Percentiles rank a stretch among this genome's conserved stretches.
Conservation (phyloP, 2,113 vertebrate species). For the Paradoxurus hermaphroditus region DNA sequence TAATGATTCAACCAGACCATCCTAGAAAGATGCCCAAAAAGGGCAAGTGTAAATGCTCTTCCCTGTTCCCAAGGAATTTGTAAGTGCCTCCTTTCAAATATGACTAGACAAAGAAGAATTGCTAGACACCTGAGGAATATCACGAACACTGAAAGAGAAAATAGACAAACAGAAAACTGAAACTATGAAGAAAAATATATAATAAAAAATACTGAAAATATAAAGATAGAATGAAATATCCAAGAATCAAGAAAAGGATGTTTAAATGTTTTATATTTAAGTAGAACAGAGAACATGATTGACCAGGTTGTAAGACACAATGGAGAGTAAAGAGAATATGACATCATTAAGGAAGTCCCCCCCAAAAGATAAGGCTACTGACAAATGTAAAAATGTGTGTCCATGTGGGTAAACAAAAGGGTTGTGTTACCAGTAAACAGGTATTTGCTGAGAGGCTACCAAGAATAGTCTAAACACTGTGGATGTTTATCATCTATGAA, state of each 20-base stretch:
- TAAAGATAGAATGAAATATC: background rate
- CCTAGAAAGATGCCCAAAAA: background rate
- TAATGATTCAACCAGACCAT: background rate
- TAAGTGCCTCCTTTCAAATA: background rate
- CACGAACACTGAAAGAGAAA: background rate
- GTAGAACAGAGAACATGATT: background rate
- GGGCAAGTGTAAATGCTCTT: background rate
- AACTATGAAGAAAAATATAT: background rate
- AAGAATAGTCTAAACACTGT: background rate
- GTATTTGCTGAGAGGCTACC: background rate
- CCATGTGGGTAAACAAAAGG: background rate
- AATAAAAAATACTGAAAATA: background rate
- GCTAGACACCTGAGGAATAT: background rate
- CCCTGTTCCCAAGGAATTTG: background rate
- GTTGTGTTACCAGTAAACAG: too few species aligned
- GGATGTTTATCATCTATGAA: background rate
- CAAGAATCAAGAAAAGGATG: background rate
- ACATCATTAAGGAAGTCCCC: background rate
- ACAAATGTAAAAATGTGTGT: background rate
- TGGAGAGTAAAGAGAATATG: background rate
- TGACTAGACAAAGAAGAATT: background rate
- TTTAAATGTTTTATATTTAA: background rate
- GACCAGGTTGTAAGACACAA: too few species aligned
- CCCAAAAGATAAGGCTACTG: background rate
- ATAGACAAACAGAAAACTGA: background rate